A percentile compares a stretch with the other conserved stretches of the same genome.
Conservation (phyloP, 2,113 vertebrate species). For the Rhinolophus ferrumequinum region DNA sequence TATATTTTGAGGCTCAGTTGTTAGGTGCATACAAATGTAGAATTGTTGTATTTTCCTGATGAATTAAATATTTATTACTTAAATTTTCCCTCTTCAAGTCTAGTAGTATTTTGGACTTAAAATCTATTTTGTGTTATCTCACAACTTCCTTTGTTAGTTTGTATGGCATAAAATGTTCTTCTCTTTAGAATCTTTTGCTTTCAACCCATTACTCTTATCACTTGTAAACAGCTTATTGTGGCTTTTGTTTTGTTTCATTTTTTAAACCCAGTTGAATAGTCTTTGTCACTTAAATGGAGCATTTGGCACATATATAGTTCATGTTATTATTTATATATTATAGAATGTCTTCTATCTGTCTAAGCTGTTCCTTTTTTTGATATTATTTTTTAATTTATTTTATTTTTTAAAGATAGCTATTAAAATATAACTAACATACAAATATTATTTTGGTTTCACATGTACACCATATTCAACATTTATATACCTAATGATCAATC, state of each 20-base stretch:
- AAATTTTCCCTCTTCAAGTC: neutral
- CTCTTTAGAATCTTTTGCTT: conserved; percentile 25
- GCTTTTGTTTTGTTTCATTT: neutral
- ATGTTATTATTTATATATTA: neutral
- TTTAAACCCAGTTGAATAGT: neutral
- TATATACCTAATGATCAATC: no score
- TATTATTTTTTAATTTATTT: neutral
- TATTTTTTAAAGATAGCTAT: no score
- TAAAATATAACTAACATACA: no score
- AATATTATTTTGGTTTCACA: no score
- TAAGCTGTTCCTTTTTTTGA: neutral
- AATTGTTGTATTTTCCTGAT: neutral
- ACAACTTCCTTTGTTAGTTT: neutral
- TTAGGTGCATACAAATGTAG: neutral
- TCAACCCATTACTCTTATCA: neutral
- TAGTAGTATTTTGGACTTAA: conserved; percentile 8
- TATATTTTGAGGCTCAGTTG: conserved; percentile 21
- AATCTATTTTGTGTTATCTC: neutral
- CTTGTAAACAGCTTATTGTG: neutral
- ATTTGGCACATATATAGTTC: conserved; percentile 37
- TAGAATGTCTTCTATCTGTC: neutral
- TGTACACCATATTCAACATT: no score
- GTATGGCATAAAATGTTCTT: neutral
- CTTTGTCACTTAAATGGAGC: neutral
- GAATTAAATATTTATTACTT: conserved; percentile 16